These are phyloP conservation scores for Laticauda laticaudata DNA, from an alignment of 2,113 vertebrate species.

Conservation along the genomic window DNA sequence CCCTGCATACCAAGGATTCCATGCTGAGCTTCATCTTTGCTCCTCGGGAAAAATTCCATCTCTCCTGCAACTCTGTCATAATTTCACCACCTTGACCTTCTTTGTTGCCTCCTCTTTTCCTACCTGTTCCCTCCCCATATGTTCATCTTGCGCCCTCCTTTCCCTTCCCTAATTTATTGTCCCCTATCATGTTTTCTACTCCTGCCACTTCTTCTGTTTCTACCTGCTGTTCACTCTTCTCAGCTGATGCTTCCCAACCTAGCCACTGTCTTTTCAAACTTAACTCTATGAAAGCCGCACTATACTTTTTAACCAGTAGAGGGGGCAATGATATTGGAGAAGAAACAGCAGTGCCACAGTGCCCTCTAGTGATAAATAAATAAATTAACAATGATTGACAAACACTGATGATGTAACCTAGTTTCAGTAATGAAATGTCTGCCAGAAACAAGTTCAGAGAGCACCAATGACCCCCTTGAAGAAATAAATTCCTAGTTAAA, in stretches of 20 bases:
- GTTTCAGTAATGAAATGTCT: too few species aligned
- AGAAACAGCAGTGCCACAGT: background rate
- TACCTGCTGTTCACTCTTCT: background rate
- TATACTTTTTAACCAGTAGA: background rate
- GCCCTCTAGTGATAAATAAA: background rate
- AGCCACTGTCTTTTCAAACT: background rate
- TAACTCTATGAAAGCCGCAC: background rate
- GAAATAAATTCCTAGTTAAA: background rate
- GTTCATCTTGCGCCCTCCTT: background rate
- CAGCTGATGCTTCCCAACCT: background rate
- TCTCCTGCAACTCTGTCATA: too few species aligned
- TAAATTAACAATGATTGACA: background rate
- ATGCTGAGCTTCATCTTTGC: too few species aligned
- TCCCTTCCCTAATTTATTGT: background rate
- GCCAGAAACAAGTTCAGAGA: background rate
- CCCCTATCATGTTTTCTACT: background rate
- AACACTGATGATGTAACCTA: too few species aligned
- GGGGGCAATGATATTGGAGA: background rate
- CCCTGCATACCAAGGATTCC: too few species aligned
- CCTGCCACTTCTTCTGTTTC: background rate
- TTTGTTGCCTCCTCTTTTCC: background rate
- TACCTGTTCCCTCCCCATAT: background rate
- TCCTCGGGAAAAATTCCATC: too few species aligned
- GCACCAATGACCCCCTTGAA: background rate
- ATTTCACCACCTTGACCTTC: background rate